Evolutionary conservation across 2,113 vertebrate genomes (phyloP), one percentile per base, ranked within the genome.

Genomic region (Podarcis cretensis): DNA sequence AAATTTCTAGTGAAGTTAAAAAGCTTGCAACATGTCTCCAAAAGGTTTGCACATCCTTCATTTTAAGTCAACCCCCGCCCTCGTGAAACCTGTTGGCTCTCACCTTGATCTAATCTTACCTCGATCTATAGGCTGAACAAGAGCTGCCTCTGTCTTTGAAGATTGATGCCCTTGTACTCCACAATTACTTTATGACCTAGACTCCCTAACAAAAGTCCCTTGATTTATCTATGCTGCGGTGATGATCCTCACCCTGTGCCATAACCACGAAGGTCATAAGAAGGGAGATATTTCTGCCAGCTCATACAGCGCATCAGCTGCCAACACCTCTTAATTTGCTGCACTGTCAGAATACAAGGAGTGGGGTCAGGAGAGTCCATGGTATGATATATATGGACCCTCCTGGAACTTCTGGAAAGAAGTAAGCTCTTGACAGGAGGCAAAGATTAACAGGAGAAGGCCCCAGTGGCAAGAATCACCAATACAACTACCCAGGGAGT

Each of bases 171-270:
- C 78, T 74, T 88, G 63, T 84, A 68, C 85, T 92, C 87, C 81
- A 65, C 66, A 80, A 63, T 92, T 93, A 95, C 89, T 92, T 94
- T 89, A 93, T 20, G 37, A 78, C 87, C 87, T 75, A 30, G 2
- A 85, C 89, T 96, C 92, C 90, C 83, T 91, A 73, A 75, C 59
- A 93, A 87, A 90, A 82, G 27, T 92, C 66, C 78, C 32, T 87
- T 95, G 91, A 96, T 96, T 96, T 95, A 94, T 96, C 90, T 89
- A 4, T 92, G 95, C 94, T 95, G 75, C 85, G 78, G 87, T 83
- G 89, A 89, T 92, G 95, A 95, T 87, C 88, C 87, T 66, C 89
- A 37, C 94, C 75, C 90, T 92, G 90, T 85, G 95, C 94, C 92
- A 96, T 95, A 96, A 91, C 93, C 94, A 90, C 40, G 88, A 96